Base-by-base conservation (phyloP, 2,797 vertebrate genomes). In the Sebastes vulpes region DNA sequence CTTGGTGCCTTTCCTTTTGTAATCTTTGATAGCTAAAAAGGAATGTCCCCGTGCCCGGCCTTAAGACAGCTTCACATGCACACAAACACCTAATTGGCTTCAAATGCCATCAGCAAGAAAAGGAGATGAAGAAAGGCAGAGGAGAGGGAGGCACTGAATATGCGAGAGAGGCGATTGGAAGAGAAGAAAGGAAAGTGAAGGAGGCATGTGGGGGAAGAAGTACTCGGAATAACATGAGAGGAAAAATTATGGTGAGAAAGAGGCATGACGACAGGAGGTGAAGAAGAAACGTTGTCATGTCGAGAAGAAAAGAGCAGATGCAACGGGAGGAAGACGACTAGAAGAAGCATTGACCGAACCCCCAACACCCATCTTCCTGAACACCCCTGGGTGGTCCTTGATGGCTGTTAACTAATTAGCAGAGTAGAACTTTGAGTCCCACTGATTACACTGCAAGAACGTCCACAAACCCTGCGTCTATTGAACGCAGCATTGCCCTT, bases 21-120 rank as follows among this genome's bases (percentile, higher is more conserved):
- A 65, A 74, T 87, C 75, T 84, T 53, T 72, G 69, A 79, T 57
- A 57, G 81, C 70, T 72, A n/a, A 68, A 68, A 48, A 77, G 74
- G 59, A 84, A 81, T 64, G 87, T 89, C 74, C 77, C 66, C 9
- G 1, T 29, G 58, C 56, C 21, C n/a, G 10, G 73, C 68, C 56
- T 59, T 48, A 7, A 84, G 73, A 82, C 85, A 32, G 71, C 65
- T 65, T 77, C 70, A 75, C 75, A 76, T 58, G 65, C 72, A 32
- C 31, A 29, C 46, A 88, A 83, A 79, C 80, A 76, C 73, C 75
- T 90, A 93, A 94, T 93, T 92, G 82, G 89, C 88, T 88, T 88
- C 86, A 87, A 88, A 92, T 88, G 83, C 69, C 89, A 88, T 81
- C 79, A 84, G 65, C 32, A 16, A 68, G 50, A 54, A 75, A 69